Base-by-base conservation (phyloP, 2,888 invertebrate species). In the Clostera curtula region DNA sequence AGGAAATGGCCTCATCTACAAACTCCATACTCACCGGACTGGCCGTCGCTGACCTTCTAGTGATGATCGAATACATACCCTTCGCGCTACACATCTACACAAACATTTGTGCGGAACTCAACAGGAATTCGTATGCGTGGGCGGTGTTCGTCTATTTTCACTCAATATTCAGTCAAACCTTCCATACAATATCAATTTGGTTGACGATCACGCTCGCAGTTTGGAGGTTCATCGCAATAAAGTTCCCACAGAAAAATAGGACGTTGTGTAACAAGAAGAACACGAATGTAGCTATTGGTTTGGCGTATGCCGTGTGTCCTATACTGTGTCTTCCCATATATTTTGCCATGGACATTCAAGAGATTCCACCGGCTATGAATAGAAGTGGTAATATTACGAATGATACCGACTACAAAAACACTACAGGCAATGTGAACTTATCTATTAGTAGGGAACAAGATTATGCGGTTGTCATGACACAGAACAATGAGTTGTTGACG, bases 11-110 rank as follows among this genome's bases (percentile, higher is more conserved):
- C 18, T 94, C 96, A 12, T 94, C 97, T 0, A 97, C 96, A 3
- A 97, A 97, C 73, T 89, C 93, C 25, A 95, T 97, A 27, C 87
- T 97, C n/a, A 95, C 95, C 0, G 94, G 93, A 3, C 83, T 95
- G 5, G 97, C 97, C 0, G 91, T 97, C 2, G 95, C 97, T 2
- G 97, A 97, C 67, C 86, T 97, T 20, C 85, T 96, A 10, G 96
- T 97, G 17, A 97, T 97, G 91, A 85, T 97, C 51, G 95, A 95
- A 56, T 97, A 97, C 71, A 92, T 97, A 35, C 96, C 97, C 0
- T 94, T 93, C 61, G 90, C 93, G 1, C 87, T 92, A 31, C 93
- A 95, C 63, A 89, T 90, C 37, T 93, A 92, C 57, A 86, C 93
- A 10, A 85, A 88, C 24, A 79, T 84, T 11, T 77, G 80, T 3